phyloP scores from a whole-genome alignment of 2,888 invertebrate genomes.

The Drosophila koepferae region DNA sequence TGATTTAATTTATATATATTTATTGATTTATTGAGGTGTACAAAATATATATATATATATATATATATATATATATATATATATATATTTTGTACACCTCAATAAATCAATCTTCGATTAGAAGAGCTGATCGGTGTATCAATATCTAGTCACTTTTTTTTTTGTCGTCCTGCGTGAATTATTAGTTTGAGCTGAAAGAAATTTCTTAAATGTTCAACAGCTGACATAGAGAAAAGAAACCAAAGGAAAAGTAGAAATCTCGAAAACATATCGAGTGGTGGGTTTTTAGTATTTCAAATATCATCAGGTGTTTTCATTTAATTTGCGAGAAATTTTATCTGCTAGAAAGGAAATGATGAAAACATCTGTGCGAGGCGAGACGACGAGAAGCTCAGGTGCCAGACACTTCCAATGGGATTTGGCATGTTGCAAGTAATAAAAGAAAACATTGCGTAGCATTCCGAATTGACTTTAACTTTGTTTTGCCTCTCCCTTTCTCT shows the following conservation, averaged over 20 bases:
- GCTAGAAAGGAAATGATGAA: conserved; percentile 52
- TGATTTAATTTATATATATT: too few relatives aligned
- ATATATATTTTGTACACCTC: too few relatives aligned
- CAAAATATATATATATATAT: too few relatives aligned
- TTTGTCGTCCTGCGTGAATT: background rate
- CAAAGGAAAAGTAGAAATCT: conserved; percentile 8
- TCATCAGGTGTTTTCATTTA: conserved; percentile 84
- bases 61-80: too few relatives aligned
- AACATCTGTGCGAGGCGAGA: conserved; percentile 20
- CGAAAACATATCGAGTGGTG: conserved; percentile 13
- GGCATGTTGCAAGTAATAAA: conserved; percentile 41
- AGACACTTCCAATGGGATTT: conserved; percentile 23
- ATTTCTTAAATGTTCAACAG: conserved; percentile 43
- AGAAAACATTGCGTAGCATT: conserved; percentile 37
- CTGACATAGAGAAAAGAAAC: background rate
- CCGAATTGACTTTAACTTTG: conserved; percentile 11
- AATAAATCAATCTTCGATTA: background rate
- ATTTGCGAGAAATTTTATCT: conserved; percentile 83
- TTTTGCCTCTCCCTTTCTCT: background rate
- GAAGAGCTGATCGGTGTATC: background rate
- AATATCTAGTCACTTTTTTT: background rate
- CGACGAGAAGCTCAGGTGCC: conserved; percentile 24
- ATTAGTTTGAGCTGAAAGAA: conserved; percentile 42
- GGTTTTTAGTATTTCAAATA: conserved; percentile 53
- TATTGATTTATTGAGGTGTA: too few relatives aligned